These are phyloP conservation scores for Myioborus melanocephalus DNA, from an alignment of 2,797 vertebrate species.

Conservation along the genomic window DNA sequence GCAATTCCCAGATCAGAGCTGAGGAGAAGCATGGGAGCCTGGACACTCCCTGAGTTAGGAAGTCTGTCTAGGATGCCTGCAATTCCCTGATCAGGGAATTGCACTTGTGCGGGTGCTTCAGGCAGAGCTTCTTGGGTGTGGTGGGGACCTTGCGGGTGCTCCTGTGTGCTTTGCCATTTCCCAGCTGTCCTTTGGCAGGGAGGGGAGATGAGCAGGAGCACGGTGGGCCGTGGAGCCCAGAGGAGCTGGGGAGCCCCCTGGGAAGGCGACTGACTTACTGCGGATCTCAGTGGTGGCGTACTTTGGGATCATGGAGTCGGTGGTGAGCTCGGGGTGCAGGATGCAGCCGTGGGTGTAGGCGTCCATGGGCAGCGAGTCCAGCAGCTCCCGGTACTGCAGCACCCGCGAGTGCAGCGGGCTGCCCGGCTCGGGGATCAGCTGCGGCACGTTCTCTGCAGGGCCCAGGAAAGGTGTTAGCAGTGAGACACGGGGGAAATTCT, in stretches of 20 bases:
- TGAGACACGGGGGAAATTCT: neutral
- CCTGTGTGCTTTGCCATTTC: neutral
- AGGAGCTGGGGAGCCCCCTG: neutral
- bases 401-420: conserved; percentile 85
- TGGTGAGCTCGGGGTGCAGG: conserved; percentile 97
- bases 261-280: conserved; percentile 91
- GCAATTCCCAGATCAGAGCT: neutral
- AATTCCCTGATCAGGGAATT: neutral
- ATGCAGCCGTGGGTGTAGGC: conserved; percentile 99
- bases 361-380: conserved; percentile 96
- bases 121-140: too few species aligned
- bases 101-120: too few species aligned
- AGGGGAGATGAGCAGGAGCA: neutral
- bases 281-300: conserved; percentile 99
- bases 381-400: conserved; percentile 92
- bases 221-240: neutral
- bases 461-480: neutral
- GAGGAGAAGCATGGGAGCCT: fast-evolving
- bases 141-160: too few species aligned
- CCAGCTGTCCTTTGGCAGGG: neutral
- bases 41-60: fast-evolving
- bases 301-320: conserved; percentile 99
- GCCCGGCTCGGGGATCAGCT: conserved; percentile 88
- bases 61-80: neutral
- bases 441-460: conserved; percentile 83